Conservation (phyloP, 2,113 vertebrate genomes). For the Hemiprocne comata region DNA sequence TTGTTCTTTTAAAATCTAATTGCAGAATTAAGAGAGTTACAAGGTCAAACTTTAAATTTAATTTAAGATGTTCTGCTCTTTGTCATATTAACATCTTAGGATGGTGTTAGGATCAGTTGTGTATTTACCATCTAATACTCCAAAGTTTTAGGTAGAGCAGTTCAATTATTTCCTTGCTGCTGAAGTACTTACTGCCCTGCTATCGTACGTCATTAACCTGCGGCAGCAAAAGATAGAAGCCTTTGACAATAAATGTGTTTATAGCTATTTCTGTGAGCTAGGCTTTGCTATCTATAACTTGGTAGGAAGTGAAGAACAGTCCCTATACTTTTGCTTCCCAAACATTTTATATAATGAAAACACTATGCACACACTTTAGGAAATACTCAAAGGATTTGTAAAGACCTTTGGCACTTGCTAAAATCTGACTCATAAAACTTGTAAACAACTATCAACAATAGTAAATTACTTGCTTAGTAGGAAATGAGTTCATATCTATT, state of each 20-base stretch:
- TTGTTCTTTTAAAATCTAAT: background rate
- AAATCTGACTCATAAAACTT: conserved; percentile 80
- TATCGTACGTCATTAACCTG: conserved; percentile 56
- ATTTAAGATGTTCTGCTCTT: conserved; percentile 22
- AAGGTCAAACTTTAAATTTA: conserved; percentile 63
- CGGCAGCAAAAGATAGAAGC: conserved; percentile 51
- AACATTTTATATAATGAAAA: conserved; percentile 74
- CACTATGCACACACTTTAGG: conserved; percentile 64
- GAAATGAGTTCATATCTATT: conserved; percentile 90
- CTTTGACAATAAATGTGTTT: conserved; percentile 63
- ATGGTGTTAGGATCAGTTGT: conserved; percentile 34
- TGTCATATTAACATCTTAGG: conserved; percentile 6
- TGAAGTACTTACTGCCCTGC: conserved; percentile 60
- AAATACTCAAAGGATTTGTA: conserved; percentile 76
- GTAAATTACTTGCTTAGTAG: conserved; percentile 82
- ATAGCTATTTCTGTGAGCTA: conserved; percentile 57
- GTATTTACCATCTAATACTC: conserved; percentile 38
- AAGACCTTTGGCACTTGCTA: conserved; percentile 82
- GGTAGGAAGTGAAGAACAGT: conserved; percentile 65
- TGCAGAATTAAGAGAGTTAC: conserved; percentile 22
- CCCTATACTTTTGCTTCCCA: conserved; percentile 59
- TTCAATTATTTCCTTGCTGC: conserved; percentile 55
- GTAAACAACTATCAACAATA: conserved; percentile 87
- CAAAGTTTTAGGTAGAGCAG: conserved; percentile 40
- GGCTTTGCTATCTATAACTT: conserved; percentile 42